A percentile compares a stretch with the other conserved stretches of the same genome.
Evolutionary conservation across 2,888 invertebrate species (phyloP).

Genomic region (Hemistola chrysoprasaria): DNA sequence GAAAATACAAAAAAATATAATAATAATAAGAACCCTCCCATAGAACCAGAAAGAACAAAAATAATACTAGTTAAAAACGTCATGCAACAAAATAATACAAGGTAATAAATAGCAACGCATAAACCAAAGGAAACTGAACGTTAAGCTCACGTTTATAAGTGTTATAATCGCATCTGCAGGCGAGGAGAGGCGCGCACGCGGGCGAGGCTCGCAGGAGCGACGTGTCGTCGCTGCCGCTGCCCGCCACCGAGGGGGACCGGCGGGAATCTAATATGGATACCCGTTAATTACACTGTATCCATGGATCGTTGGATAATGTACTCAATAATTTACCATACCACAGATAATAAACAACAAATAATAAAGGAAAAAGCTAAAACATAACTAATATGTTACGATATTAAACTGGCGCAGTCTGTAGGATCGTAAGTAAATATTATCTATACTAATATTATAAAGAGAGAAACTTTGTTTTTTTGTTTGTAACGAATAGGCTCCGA

Average conservation of each 20-base stretch:
- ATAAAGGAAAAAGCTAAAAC: constrained; percentile 18
- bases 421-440: too few species aligned
- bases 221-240: constrained; percentile 56
- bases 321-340: too few species aligned
- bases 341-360: constrained; percentile 3
- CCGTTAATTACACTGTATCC: too few species aligned
- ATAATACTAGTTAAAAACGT: too few species aligned
- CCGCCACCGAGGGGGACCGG: constrained; percentile 45
- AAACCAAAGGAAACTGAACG: constrained; percentile 18
- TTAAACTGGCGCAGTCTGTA: too few species aligned
- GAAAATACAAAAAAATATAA: too few species aligned
- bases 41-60: too few species aligned
- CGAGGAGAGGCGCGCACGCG: constrained; percentile 25
- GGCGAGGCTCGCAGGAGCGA: constrained; percentile 51
- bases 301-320: constrained; percentile 5
- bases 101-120: constrained; percentile 6
- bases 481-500: too few species aligned
- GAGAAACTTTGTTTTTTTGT: background rate
- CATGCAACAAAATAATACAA: constrained; percentile 21
- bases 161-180: constrained; percentile 42
- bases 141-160: constrained; percentile 38
- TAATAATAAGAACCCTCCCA: too few species aligned
- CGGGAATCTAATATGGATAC: constrained; percentile 41
- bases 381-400: background rate
- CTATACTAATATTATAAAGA: too few species aligned